Evolutionary conservation across 2,888 invertebrate species (phyloP).

Genomic region (Ptychoptera contaminata): DNA sequence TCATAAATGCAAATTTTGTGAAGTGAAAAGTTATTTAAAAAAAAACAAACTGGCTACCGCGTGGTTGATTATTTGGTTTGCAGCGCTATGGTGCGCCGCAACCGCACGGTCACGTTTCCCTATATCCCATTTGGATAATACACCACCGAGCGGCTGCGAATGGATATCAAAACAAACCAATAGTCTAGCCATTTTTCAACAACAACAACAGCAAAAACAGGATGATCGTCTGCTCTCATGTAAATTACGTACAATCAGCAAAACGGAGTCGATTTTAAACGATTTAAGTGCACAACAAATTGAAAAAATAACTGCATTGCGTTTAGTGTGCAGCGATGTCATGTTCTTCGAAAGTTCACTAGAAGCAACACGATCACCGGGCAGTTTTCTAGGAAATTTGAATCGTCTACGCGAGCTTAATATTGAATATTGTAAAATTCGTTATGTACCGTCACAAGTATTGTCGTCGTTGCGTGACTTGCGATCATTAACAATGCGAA

Average conservation of each 20-base stretch:
- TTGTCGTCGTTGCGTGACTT: conserved; percentile 50
- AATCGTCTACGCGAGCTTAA: conserved; percentile 60
- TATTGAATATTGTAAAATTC: conserved; percentile 64
- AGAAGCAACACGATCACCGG: conserved; percentile 40
- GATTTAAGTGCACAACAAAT: conserved; percentile 2
- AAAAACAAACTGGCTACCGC: too few species aligned
- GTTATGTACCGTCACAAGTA: conserved; percentile 52
- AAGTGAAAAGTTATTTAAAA: too few species aligned
- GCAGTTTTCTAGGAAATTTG: conserved; percentile 41
- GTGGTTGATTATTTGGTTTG: too few species aligned
- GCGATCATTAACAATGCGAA: conserved; percentile 47
- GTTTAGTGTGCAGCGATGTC: conserved; percentile 57
- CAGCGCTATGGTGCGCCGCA: too few species aligned
- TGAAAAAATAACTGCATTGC: conserved; percentile 28
- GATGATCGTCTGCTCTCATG: neutral
- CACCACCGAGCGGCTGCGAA: too few species aligned
- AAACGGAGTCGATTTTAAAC: conserved; percentile 1
- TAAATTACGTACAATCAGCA: conserved; percentile 4
- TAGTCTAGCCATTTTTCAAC: too few species aligned
- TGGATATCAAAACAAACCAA: too few species aligned
- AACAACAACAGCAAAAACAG: too few species aligned
- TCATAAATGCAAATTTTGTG: too few species aligned
- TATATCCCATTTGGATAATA: too few species aligned
- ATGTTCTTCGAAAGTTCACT: conserved; percentile 56
- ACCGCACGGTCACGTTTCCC: too few species aligned